Evolutionary conservation across 2,113 vertebrate species (phyloP).

Genomic region (Paraplagusia blochii): DNA sequence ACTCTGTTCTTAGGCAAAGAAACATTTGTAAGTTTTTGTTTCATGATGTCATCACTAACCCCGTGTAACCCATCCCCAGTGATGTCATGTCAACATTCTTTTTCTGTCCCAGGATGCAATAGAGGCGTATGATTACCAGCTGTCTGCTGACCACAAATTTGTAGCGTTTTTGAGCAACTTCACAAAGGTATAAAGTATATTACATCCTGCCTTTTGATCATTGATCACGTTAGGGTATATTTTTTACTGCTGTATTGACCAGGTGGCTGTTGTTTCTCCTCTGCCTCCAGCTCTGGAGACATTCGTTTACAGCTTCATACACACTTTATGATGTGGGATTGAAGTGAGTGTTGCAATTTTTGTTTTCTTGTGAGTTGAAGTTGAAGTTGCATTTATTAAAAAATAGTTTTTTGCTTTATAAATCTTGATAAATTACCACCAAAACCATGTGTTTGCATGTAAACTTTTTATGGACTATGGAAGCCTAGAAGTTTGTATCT

Average conservation of each 20-base stretch:
- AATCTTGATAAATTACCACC: too few species aligned
- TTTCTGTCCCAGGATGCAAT: conserved; percentile 73
- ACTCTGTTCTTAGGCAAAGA: conserved; percentile 73
- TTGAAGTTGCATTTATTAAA: too few species aligned
- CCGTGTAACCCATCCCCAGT: not conserved
- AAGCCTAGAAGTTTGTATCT: too few species aligned
- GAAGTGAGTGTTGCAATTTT: conserved; percentile 67
- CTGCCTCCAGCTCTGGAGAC: conserved; percentile 85
- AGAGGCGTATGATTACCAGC: conserved; percentile 80
- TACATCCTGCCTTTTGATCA: not conserved
- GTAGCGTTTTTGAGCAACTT: conserved; percentile 88
- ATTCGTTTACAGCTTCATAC: conserved; percentile 89
- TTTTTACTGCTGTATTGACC: not conserved
- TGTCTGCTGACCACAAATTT: conserved; percentile 85
- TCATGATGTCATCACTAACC: not conserved
- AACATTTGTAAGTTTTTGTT: conserved; percentile 77
- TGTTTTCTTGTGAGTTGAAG: too few species aligned
- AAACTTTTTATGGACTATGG: too few species aligned
- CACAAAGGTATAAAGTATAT: conserved; percentile 78
- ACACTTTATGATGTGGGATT: conserved; percentile 78
- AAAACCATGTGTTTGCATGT: too few species aligned
- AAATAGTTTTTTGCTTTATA: too few species aligned
- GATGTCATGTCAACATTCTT: not conserved
- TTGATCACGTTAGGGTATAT: too few species aligned
- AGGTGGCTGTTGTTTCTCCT: conserved; percentile 1